Evolutionary conservation across 2,113 vertebrate genomes (phyloP), one percentile per base, ranked within the genome.

Genomic region (Sitta europaea): DNA sequence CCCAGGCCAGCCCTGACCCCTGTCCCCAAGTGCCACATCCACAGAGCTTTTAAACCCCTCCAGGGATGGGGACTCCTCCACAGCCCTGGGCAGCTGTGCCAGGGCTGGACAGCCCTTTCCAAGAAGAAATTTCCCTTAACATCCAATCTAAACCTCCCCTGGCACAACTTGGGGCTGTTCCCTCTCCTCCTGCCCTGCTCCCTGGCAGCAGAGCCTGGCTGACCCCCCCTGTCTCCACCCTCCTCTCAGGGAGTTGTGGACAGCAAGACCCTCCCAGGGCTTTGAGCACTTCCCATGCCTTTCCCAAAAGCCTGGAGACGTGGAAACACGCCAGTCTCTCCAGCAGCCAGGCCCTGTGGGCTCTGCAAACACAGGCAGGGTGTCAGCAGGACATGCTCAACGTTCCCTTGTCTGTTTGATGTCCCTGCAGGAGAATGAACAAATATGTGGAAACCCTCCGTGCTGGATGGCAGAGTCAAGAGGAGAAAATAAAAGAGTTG

Each of bases 131-230:
- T 35, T 54, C 3, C n/a, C n/a, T 10, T 2, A 7, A 47, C 54
- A 61, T 19, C 61, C 61, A 67, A 31, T 1, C 27, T 23, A 12
- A 68, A 1, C 33, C 11, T 67, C 22, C 5, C 29, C 40, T 54
- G 70, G 17, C 25, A 0, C 29, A 31, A 0, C 53, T 0, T 61
- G 70, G 68, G 47, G 40, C 20, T 0, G 0, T 75, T 82, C 1
- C 20, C 45, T 67, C 24, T 66, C 13, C 0, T 73, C 59, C 43
- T 51, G 8, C 45, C 68, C n/a, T 38, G 11, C 53, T 81, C 24
- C 36, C 53, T 38, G 43, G 31, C 23, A 53, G 45, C 68, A 89
- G 28, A 81, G 24, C 38, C 19, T 0, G 1, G 17, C 12, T 2
- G 10, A 13, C 2, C 2, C 20, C 27, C 9, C 15, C 22, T 28